A percentile compares a stretch with the other conserved stretches of the same genome.
Conservation (phyloP, 2,888 invertebrate species). For the Morpho helenor region DNA sequence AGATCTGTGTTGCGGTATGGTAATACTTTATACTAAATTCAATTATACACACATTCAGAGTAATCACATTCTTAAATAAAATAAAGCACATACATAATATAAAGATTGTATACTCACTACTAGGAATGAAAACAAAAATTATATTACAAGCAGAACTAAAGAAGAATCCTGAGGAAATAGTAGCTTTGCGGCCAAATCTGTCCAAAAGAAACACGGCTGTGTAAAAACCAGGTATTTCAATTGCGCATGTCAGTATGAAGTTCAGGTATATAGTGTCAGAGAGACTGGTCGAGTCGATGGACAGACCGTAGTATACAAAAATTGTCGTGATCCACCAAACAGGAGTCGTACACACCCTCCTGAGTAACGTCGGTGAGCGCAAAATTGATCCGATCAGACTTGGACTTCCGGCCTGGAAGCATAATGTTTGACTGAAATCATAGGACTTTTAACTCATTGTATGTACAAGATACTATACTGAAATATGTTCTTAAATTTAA, state of each 20-base stretch:
- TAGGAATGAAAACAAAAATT: constrained; percentile 29
- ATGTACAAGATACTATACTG: no score
- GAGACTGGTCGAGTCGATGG: constrained; percentile 83
- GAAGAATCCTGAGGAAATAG: constrained; percentile 29
- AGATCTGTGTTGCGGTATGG: no score
- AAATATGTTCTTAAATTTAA: no score
- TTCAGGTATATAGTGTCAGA: constrained; percentile 84
- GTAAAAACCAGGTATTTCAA: constrained; percentile 83
- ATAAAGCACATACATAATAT: background rate
- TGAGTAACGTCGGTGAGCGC: constrained; percentile 67
- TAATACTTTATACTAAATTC: no score
- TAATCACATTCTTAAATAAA: background rate
- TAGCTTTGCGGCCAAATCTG: constrained; percentile 57
- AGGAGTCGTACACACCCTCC: constrained; percentile 78
- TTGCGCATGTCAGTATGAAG: constrained; percentile 76
- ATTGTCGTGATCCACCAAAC: constrained; percentile 85
- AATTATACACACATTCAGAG: no score
- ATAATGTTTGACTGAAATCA: background rate
- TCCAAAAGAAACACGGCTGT: constrained; percentile 77
- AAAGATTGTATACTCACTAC: constrained; percentile 30
- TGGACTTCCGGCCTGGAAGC: constrained; percentile 22
- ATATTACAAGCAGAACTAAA: constrained; percentile 29
- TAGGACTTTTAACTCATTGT: no score
- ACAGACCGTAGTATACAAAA: constrained; percentile 86
- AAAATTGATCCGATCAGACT: constrained; percentile 54